Evolutionary conservation across 2,888 invertebrate species (phyloP).

Genomic region (Octodonta nipae): DNA sequence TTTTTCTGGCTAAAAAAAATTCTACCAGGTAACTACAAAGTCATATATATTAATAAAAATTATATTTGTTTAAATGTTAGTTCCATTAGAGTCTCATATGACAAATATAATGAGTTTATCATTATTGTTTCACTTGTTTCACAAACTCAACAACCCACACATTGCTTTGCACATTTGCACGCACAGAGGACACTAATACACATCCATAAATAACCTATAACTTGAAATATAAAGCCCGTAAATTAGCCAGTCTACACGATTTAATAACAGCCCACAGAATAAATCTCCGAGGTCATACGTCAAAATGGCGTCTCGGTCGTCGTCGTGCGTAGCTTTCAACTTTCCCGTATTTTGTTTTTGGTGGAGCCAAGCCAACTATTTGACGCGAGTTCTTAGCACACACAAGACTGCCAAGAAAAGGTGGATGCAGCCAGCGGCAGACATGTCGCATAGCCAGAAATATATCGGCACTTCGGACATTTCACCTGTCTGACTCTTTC

Average conservation of each 20-base stretch:
- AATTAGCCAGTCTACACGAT: conserved; percentile 28
- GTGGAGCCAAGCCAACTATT: conserved; percentile 29
- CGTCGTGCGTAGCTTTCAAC: conserved; percentile 15
- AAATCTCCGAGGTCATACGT: conserved; percentile 26
- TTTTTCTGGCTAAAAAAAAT: too few relatives aligned
- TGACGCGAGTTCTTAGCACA: conserved; percentile 15
- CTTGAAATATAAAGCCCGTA: conserved; percentile 27
- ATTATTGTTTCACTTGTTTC: too few relatives aligned
- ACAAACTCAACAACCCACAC: too few relatives aligned
- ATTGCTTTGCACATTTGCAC: too few relatives aligned
- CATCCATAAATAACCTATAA: conserved; percentile 22
- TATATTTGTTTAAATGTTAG: too few relatives aligned
- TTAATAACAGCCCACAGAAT: conserved; percentile 28
- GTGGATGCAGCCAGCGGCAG: conserved; percentile 17
- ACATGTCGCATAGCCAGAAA: conserved; percentile 24
- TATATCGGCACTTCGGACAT: conserved; percentile 22
- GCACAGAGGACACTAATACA: too few relatives aligned
- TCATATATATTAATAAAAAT: too few relatives aligned
- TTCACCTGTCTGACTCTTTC: conserved; percentile 25
- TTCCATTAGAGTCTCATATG: too few relatives aligned
- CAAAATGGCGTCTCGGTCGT: conserved; percentile 26
- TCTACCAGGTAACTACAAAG: too few relatives aligned
- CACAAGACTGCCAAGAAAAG: conserved; percentile 23
- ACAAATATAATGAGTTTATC: too few relatives aligned
- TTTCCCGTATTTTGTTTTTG: conserved; percentile 25